These are phyloP conservation scores for Blastobasis adustella DNA, from an alignment of 2,888 invertebrate species.

Conservation along the genomic window DNA sequence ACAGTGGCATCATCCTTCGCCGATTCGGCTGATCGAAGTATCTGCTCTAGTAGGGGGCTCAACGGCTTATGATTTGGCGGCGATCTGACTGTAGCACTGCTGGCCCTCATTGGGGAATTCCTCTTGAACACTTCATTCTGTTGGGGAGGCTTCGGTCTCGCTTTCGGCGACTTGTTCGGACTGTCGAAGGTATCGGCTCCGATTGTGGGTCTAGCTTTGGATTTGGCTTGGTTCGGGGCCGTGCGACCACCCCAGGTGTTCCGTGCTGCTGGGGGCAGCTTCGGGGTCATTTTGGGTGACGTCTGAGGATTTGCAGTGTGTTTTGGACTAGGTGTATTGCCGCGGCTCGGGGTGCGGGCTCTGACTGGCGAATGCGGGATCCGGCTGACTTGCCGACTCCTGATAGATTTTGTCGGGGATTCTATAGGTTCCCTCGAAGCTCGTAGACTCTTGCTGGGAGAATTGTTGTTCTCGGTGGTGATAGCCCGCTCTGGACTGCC, in stretches of 20 bases:
- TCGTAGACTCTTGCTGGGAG: slow-evolving; percentile 58
- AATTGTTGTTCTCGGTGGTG: slow-evolving; percentile 51
- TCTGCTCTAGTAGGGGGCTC: slow-evolving; percentile 81
- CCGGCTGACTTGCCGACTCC: slow-evolving; percentile 60
- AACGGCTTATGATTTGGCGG: slow-evolving; percentile 77
- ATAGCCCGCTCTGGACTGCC: slow-evolving; percentile 62
- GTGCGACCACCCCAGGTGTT: slow-evolving; percentile 86
- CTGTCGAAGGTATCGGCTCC: slow-evolving; percentile 62
- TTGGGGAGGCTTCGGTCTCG: slow-evolving; percentile 42
- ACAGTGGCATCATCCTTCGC: slow-evolving; percentile 84
- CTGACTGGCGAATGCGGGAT: slow-evolving; percentile 66
- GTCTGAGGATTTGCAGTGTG: slow-evolving; percentile 52
- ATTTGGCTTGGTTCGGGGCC: slow-evolving; percentile 52
- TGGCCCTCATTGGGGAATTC: slow-evolving; percentile 64
- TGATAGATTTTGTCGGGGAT: slow-evolving; percentile 52
- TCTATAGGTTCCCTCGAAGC: slow-evolving; percentile 49
- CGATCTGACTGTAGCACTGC: slow-evolving; percentile 65
- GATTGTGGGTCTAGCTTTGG: slow-evolving; percentile 53
- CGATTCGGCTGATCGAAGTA: slow-evolving; percentile 81
- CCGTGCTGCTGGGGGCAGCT: slow-evolving; percentile 65
- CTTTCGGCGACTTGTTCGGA: slow-evolving; percentile 78
- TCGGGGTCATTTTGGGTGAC: slow-evolving; percentile 57
- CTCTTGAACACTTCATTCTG: slow-evolving; percentile 66
- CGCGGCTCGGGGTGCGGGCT: slow-evolving; percentile 45
- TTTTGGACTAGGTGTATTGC: slow-evolving; percentile 64